phyloP scores from a whole-genome alignment of 1,140 invertebrate species.

The Zaprionus vittiger region DNA sequence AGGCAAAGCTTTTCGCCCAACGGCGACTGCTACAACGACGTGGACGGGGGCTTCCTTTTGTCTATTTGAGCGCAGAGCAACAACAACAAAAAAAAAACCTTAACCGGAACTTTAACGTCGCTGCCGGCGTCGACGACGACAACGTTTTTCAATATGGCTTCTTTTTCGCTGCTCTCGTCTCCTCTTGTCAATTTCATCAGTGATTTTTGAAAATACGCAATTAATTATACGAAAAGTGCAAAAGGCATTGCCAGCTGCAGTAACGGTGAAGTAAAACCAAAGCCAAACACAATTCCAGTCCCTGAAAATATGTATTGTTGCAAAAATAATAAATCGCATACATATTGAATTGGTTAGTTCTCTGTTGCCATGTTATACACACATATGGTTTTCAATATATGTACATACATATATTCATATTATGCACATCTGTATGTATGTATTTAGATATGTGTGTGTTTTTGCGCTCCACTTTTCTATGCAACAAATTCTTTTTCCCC shows the following conservation, averaged over 20 bases:
- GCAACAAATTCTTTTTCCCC: slow-evolving; percentile 60
- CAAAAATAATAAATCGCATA: slow-evolving; percentile 16
- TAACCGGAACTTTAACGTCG: slow-evolving; percentile 62
- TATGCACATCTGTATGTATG: not conserved
- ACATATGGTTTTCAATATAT: slow-evolving; percentile 28
- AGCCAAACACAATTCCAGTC: not conserved
- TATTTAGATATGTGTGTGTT: slow-evolving; percentile 9
- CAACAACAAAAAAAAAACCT: slow-evolving; percentile 48
- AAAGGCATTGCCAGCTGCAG: slow-evolving; percentile 21
- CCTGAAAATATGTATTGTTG: slow-evolving; percentile 17
- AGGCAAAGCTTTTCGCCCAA: slow-evolving; percentile 58
- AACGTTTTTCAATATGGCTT: slow-evolving; percentile 73
- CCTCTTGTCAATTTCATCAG: slow-evolving; percentile 32
- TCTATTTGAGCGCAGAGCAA: slow-evolving; percentile 56
- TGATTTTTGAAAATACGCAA: slow-evolving; percentile 15
- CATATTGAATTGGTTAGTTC: slow-evolving; percentile 52
- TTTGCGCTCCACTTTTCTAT: slow-evolving; percentile 72
- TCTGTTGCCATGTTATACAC: slow-evolving; percentile 71
- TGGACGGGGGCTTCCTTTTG: slow-evolving; percentile 68
- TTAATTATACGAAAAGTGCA: slow-evolving; percentile 7
- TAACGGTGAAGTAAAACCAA: not conserved
- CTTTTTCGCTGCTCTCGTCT: slow-evolving; percentile 41
- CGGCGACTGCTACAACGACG: slow-evolving; percentile 22
- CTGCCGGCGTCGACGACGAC: slow-evolving; percentile 44
- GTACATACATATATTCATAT: too few species aligned